Evolutionary conservation across 2,797 vertebrate genomes (phyloP).

Genomic region (Phylloscopus collybita): DNA sequence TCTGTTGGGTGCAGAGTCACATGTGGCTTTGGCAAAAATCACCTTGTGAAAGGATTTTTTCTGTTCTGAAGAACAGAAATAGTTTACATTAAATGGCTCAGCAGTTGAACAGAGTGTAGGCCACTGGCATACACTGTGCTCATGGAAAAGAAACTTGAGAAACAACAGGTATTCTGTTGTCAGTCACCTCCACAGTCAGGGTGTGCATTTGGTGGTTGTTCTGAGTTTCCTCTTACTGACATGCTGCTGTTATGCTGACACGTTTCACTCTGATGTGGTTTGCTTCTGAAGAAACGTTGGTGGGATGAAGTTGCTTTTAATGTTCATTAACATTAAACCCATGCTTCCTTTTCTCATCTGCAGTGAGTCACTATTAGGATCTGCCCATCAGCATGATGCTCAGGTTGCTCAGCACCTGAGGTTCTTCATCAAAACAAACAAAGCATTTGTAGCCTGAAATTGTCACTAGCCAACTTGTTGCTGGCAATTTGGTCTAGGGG

Average conservation of each 20-base stretch:
- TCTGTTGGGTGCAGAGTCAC: neutral
- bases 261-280: neutral
- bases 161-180: neutral
- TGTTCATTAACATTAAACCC: neutral
- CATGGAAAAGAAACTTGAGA: neutral
- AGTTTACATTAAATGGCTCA: neutral
- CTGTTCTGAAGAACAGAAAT: neutral
- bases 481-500: conserved; percentile 81
- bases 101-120: neutral
- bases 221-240: neutral
- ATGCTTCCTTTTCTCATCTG: neutral
- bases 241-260: neutral
- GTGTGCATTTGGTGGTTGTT: neutral
- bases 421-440: conserved; percentile 69
- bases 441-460: conserved; percentile 81
- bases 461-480: conserved; percentile 73
- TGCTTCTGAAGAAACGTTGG: neutral
- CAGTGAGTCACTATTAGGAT: conserved; percentile 81
- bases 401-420: conserved; percentile 66
- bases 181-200: neutral
- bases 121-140: neutral
- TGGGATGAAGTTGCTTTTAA: neutral
- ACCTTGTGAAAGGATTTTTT: neutral
- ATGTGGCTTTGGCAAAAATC: neutral
- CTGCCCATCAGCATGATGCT: conserved; percentile 77